A percentile compares a stretch with the other conserved stretches of the same genome.
Conservation (phyloP, 64 coral and sea anemone species). For the Actinia tenebrosa region DNA sequence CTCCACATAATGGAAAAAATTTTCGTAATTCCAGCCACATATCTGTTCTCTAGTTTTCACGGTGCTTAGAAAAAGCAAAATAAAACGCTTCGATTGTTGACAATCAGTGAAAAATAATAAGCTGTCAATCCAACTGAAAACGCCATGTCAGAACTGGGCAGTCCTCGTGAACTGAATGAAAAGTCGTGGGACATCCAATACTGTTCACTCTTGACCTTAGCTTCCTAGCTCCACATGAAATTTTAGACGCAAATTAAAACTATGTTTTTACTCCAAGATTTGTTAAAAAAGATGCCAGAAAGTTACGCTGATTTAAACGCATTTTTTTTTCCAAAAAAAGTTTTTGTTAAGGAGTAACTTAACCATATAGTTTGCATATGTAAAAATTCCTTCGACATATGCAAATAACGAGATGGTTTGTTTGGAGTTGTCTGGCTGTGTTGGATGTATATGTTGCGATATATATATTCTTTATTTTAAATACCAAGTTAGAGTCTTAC, state of each 20-base stretch:
- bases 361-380: not conserved
- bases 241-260: not conserved
- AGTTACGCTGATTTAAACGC: too few relatives aligned
- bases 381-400: conserved; percentile 11
- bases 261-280: not conserved
- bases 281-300: too few relatives aligned
- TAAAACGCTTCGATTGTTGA: not conserved
- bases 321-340: too few relatives aligned
- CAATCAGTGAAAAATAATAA: not conserved
- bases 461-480: too few relatives aligned
- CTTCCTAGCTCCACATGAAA: not conserved
- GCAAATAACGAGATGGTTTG: not conserved
- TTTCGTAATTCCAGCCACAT: too few relatives aligned
- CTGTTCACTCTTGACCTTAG: not conserved
- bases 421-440: not conserved
- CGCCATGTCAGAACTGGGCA: too few relatives aligned
- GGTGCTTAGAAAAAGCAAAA: not conserved
- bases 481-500: not conserved
- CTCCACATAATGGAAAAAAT: not conserved
- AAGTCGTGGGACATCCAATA: not conserved
- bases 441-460: not conserved
- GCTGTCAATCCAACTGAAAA: too few relatives aligned
- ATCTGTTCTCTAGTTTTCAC: too few relatives aligned
- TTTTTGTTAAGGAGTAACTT: not conserved
- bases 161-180: not conserved